Evolutionary conservation across 2,797 vertebrate genomes (phyloP), one percentile per base, ranked within the genome.

Genomic region (Enteromius treurensis): DNA sequence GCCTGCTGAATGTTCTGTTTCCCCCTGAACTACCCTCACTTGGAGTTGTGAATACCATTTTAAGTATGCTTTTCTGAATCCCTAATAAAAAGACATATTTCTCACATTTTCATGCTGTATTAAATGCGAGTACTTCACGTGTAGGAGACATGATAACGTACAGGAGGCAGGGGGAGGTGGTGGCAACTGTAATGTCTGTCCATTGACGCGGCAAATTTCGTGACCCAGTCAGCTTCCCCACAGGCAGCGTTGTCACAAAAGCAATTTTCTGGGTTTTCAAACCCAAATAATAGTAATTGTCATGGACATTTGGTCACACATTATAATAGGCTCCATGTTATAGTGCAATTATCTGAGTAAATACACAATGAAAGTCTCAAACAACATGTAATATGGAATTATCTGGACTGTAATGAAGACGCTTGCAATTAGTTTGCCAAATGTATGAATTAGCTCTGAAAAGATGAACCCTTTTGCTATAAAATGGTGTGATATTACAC

Each of bases 221-320:
- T 83, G 81, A 77, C 81, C 81, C 64, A 70, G 81, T 70, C 81
- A 47, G 49, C 21, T 14, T 77, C 64, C 81, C 81, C 51, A 23
- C 37, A 83, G 64, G 81, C 81, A 70, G 60, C 73, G 9, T 83
- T 77, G 81, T 83, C 74, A 70, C 37, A 77, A 68, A 83, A 60
- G 74, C 81, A 77, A 83, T 83, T 83, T 77, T 77, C 81, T 69
- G 64, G 49, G 19, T 60, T 77, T 70, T 77, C 74, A 77, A 83
- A 77, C 81, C 81, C 64, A 77, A 83, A 83, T 77, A 62, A 62
- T 68, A 68, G 74, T 69, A 60, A 83, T 68, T 70, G 49, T 47
- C 64, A 69, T 60, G 64, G 51, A 83, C 53, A 19, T 69, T 47
- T 34, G 74, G 64, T 69, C 74, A 23, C 64, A 69, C 51, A 69